A percentile compares a stretch with the other conserved stretches of the same genome.
phyloP scores from a whole-genome alignment of 2,797 vertebrate genomes.

The Malurus splendens region DNA sequence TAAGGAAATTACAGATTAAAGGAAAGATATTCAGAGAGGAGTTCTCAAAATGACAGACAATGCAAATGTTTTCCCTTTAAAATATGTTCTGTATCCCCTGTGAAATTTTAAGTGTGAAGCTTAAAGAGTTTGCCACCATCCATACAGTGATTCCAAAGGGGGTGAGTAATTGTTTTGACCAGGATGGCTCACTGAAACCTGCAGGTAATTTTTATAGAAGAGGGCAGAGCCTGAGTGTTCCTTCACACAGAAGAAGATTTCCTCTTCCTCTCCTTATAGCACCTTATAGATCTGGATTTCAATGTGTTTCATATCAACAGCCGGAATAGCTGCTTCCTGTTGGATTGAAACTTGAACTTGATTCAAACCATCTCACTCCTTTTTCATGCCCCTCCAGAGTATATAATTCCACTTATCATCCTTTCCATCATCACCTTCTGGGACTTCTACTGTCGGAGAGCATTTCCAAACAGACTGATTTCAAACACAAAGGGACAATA shows the following conservation, averaged over 20 bases:
- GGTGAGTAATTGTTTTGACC: neutral
- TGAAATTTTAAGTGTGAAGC: neutral
- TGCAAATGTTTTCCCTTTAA: neutral
- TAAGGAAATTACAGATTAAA: neutral
- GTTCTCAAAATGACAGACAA: neutral
- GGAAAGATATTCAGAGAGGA: neutral
- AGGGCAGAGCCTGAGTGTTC: neutral
- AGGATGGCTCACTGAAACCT: neutral
- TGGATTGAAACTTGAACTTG: constrained; percentile 40
- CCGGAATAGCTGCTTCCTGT: neutral
- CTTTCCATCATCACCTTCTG: constrained; percentile 27
- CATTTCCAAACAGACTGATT: constrained; percentile 16
- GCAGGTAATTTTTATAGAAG: neutral
- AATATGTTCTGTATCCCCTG: neutral
- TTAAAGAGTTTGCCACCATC: neutral
- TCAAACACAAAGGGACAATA: constrained; percentile 6
- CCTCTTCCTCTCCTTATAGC: neutral
- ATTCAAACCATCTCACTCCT: constrained; percentile 42
- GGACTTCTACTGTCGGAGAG: neutral
- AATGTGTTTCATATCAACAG: constrained; percentile 19
- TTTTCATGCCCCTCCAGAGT: neutral
- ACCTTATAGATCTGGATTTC: constrained; percentile 1
- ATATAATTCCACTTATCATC: constrained; percentile 34
- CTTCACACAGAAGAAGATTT: neutral
- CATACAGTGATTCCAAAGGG: neutral